Percentiles rank a stretch among this genome's conserved stretches.
These are phyloP conservation scores for Spatulosminthurus flaviceps DNA, from an alignment of 2,888 invertebrate species.

Conservation along the genomic window DNA sequence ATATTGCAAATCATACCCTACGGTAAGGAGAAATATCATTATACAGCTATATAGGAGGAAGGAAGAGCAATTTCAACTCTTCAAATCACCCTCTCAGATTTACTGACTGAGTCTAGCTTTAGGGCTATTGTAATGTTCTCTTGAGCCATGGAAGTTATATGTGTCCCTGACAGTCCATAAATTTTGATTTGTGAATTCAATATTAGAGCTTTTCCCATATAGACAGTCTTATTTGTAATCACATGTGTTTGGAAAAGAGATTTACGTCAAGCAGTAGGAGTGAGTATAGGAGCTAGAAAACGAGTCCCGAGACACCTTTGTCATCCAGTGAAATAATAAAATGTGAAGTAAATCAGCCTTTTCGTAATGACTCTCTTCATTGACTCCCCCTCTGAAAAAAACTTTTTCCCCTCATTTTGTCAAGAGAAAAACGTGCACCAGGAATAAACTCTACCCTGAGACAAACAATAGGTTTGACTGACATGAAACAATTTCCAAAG, in stretches of 20 bases:
- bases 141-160: too few species aligned
- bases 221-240: too few species aligned
- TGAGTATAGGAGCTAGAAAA: too few species aligned
- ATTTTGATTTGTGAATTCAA: too few species aligned
- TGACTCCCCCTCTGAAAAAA: neutral
- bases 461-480: constrained; percentile 37
- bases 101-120: neutral
- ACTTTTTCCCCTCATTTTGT: neutral
- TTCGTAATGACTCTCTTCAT: constrained; percentile 26
- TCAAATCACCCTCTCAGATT: neutral
- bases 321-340: constrained; percentile 37
- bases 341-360: constrained; percentile 45
- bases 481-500: constrained; percentile 38
- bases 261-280: too few species aligned
- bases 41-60: neutral
- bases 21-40: neutral
- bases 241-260: too few species aligned
- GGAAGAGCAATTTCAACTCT: neutral
- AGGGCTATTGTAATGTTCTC: neutral
- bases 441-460: neutral
- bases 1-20: constrained; percentile 21
- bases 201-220: too few species aligned
- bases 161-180: too few species aligned
- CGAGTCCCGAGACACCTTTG: constrained; percentile 37
- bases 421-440: constrained; percentile 25